Evolutionary conservation across 1,140 invertebrate species (phyloP), one percentile per base, ranked within the genome.

Genomic region (Meloidogyne chitwoodi): DNA sequence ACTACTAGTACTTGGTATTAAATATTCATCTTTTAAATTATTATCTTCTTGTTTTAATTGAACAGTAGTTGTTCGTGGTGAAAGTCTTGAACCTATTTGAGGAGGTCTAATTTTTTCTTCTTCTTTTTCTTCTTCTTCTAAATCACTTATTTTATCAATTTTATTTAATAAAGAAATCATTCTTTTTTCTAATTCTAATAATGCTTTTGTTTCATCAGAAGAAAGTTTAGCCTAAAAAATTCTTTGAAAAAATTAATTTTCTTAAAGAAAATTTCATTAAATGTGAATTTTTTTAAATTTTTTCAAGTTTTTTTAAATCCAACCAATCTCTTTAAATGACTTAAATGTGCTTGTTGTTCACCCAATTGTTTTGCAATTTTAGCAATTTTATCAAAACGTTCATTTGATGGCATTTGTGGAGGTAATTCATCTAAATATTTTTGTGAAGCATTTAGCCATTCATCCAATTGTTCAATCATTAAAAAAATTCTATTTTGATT

Each of bases 291-390:
- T n/a, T n/a, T n/a, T n/a, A n/a, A n/a, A n/a, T n/a, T n/a, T n/a
- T n/a, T n/a, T n/a, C n/a, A n/a, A n/a, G n/a, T n/a, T 68, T 68
- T 6, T 27, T 64, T 31, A 44, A 11, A 22, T 16, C 29, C 22
- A 27, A 70, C 68, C 56, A 73, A 16, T 73, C 71, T 24, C 56
- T 73, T 73, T n/a, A 73, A 29, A 38, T 73, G 71, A 34, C 71
- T 73, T 34, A 75, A 27, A 38, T 75, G 74, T 48, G 16, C 48
- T 75, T 75, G 74, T 22, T 75, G 74, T 68, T 75, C 74, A 34
- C 74, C 63, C 34, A 75, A 29, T 75, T 75, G 74, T 29, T 68
- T 48, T 19, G 74, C 74, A 75, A 75, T 75, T 56, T 73, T 31
- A 27, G 71, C 56, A 24, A 73, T 73, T 63, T 73, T 73, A 34